Conservation (phyloP, 2,888 invertebrate species). For the Ormyrus pomaceus region DNA sequence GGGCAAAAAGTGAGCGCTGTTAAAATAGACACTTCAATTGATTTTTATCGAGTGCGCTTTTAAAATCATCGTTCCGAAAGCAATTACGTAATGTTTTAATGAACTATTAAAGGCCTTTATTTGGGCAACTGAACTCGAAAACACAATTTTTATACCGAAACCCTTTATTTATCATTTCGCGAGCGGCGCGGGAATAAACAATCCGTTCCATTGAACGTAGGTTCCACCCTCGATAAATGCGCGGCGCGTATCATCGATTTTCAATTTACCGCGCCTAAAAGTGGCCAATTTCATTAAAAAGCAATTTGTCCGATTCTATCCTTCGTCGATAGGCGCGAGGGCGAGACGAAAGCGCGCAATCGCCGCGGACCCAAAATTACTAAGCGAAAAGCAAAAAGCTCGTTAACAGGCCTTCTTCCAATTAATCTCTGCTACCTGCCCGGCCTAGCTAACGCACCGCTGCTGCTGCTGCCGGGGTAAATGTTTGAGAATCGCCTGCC, state of each 20-base stretch:
- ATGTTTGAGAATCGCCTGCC: conserved; percentile 5
- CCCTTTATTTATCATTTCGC: too few relatives aligned
- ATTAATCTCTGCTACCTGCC: background rate
- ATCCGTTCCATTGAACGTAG: too few relatives aligned
- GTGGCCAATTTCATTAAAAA: conserved; percentile 9
- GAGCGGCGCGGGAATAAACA: too few relatives aligned
- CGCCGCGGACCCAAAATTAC: background rate
- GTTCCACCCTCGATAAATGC: background rate
- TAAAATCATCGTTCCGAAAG: too few relatives aligned
- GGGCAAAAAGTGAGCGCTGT: too few relatives aligned
- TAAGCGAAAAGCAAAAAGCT: background rate
- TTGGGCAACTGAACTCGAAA: too few relatives aligned
- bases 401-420: background rate
- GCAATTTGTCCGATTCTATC: background rate
- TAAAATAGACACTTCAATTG: too few relatives aligned
- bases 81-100: too few relatives aligned
- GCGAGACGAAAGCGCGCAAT: background rate
- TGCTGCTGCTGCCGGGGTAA: background rate
- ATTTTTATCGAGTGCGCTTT: too few relatives aligned
- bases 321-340: background rate
- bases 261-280: background rate
- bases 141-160: too few relatives aligned
- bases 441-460: background rate
- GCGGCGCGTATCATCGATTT: conserved; percentile 6
- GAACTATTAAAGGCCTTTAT: too few relatives aligned